Percentiles rank a stretch among this genome's conserved stretches.
phyloP scores from a whole-genome alignment of 1,140 invertebrate genomes.

The Pseudomyrmex concolor region DNA sequence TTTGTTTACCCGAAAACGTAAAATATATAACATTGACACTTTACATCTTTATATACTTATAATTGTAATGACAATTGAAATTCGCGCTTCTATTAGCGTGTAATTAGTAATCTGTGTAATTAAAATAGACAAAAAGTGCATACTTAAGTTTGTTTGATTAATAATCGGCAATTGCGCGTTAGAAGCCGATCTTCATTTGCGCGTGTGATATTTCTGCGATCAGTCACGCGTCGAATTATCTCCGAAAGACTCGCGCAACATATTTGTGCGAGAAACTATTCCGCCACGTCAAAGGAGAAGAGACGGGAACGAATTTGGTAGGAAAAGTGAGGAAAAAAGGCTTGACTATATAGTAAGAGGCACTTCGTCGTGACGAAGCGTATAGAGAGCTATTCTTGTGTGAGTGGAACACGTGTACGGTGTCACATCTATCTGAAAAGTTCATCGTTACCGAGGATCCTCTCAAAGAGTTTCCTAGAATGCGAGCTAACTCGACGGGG shows the following conservation, averaged over 20 bases:
- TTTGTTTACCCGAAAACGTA: too few species aligned
- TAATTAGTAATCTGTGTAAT: conserved; percentile 1
- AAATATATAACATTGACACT: background rate
- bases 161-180: conserved; percentile 19
- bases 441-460: conserved; percentile 66
- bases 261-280: background rate
- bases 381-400: conserved; percentile 22
- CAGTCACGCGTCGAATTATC: conserved; percentile 14
- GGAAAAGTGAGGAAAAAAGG: too few species aligned
- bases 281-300: background rate
- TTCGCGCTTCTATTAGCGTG: background rate
- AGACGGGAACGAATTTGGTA: too few species aligned
- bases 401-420: conserved; percentile 73
- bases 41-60: background rate
- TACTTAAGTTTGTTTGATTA: conserved; percentile 3
- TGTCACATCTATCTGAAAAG: conserved; percentile 74
- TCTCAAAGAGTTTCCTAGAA: conserved; percentile 73
- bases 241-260: conserved; percentile 5
- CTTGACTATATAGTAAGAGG: conserved; percentile 4
- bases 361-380: conserved; percentile 15
- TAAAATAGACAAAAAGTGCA: background rate
- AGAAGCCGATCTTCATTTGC: background rate
- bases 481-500: conserved; percentile 57
- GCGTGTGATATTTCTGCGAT: conserved; percentile 38
- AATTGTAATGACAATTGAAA: conserved; percentile 11